Evolutionary conservation across 2,888 invertebrate species (phyloP), one percentile per base, ranked within the genome.

Genomic region (Odontomyia ornata): DNA sequence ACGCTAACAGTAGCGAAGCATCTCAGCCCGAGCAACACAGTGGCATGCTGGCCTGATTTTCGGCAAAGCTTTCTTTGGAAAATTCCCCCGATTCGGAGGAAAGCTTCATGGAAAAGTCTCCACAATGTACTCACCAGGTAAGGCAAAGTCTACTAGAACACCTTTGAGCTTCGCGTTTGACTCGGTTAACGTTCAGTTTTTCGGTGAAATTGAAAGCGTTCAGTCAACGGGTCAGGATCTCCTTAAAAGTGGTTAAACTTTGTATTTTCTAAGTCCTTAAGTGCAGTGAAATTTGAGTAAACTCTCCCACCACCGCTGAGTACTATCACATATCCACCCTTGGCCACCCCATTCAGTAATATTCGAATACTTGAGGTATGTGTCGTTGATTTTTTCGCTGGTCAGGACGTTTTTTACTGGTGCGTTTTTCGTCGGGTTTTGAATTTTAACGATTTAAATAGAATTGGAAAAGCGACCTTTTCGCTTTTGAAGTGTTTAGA

Each of bases 141-240:
- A 65, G 69, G 69, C 47, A 18, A 21, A 47, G 4, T 52, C 5
- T 21, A 46, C 36, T 60, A 46, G 47, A 69, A 47, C 47, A 69
- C 69, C 69, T 69, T 47, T 69, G 25, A 46, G 67, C 67, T 43
- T 5, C 46, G 25, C 15, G 43, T 43, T 43, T 46, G 27, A 25
- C 21, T 69, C 69, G 25, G 36, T 47, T 23, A 43, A 25, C 13
- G 15, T 69, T 69, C 47, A 69, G 69, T 69, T 21, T 69, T 46
- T 69, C 69, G 69, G 46, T 27, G 47, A 69, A 47, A 69, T 69
- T 69, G 69, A 69, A 69, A 69, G 46, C 47, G 69, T 15, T 47
- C 23, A 25, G 69, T 46, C 15, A n/a, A 9, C n/a, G 69, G n/a
- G 30, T 23, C 0, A 28, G 30, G 30, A 64, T 7, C 57, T 60